Evolutionary conservation across 2,113 vertebrate genomes (phyloP).

Genomic region (Setophaga kirtlandii): DNA sequence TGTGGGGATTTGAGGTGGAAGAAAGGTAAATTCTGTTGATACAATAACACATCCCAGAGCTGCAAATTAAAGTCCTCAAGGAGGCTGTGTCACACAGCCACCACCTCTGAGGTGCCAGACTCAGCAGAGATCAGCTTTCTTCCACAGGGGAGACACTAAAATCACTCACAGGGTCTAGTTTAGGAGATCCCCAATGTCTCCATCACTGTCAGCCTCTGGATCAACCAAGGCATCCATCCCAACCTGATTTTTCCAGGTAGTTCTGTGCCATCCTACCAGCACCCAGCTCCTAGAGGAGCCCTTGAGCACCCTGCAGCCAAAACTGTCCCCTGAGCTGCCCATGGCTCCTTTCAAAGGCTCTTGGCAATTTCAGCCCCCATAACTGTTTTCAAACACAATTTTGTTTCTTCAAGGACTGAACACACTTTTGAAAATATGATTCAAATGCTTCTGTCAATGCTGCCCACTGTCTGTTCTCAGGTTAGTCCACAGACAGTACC

Average conservation of each 20-base stretch:
- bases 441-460: background rate
- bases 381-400: background rate
- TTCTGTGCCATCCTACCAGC: background rate
- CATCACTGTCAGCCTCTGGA: background rate
- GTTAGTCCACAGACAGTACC: background rate
- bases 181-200: background rate
- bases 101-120: background rate
- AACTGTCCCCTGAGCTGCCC: background rate
- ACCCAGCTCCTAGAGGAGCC: fast-evolving
- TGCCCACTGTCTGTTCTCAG: background rate
- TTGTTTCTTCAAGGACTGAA: background rate
- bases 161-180: background rate
- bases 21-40: background rate
- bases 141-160: fast-evolving
- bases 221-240: fast-evolving
- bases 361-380: fast-evolving
- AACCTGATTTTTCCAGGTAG: fast-evolving
- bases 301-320: fast-evolving
- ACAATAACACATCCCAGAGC: background rate
- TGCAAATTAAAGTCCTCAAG: background rate
- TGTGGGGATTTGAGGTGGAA: background rate
- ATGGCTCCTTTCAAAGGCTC: fast-evolving
- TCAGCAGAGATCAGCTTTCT: background rate
- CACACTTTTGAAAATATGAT: background rate
- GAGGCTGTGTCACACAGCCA: background rate